Evolutionary conservation across 1,140 invertebrate genomes (phyloP).

Genomic region (Philopotamus ludificatus): DNA sequence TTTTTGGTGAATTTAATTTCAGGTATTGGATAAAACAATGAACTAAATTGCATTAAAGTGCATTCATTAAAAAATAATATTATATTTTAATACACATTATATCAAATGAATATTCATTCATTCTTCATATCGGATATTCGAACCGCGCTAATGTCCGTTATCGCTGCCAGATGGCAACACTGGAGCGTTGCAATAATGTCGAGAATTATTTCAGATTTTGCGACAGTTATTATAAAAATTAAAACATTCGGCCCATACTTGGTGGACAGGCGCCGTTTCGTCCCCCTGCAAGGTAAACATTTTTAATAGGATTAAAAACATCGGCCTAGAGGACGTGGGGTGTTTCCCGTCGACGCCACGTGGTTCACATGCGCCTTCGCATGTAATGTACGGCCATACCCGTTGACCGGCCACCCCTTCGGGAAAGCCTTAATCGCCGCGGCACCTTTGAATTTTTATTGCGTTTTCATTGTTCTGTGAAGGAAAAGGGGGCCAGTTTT

Average conservation of each 20-base stretch:
- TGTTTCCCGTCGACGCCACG: neutral
- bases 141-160: too few relatives aligned
- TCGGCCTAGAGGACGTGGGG: neutral
- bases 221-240: too few relatives aligned
- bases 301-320: neutral
- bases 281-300: neutral
- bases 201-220: too few relatives aligned
- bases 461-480: slow-evolving; percentile 35
- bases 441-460: slow-evolving; percentile 40
- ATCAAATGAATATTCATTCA: too few relatives aligned
- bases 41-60: too few relatives aligned
- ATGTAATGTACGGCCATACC: slow-evolving; percentile 2
- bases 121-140: too few relatives aligned
- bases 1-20: neutral
- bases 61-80: too few relatives aligned
- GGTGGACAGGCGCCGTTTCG: neutral
- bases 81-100: too few relatives aligned
- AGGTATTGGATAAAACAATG: too few relatives aligned
- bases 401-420: slow-evolving; percentile 18
- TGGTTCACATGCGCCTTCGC: slow-evolving; percentile 8
- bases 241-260: neutral
- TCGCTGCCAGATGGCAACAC: too few relatives aligned
- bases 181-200: too few relatives aligned
- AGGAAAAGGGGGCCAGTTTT: neutral
- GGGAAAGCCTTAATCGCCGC: slow-evolving; percentile 24